Base-by-base conservation (phyloP, 2,113 vertebrate genomes). In the Benitochromis conjunctus region DNA sequence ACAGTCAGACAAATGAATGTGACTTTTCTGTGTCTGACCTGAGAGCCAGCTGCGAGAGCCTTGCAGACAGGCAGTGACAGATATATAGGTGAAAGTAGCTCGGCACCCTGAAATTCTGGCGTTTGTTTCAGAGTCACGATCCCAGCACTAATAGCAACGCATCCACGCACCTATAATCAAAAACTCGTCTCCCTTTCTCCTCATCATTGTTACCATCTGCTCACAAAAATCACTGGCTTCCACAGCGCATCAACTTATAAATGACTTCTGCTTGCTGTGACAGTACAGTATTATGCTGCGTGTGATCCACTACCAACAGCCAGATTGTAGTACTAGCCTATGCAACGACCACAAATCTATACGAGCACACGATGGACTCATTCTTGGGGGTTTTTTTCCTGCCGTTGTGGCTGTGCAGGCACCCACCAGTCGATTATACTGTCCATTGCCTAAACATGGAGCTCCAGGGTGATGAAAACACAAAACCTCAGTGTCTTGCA, bases 401-500 rank as follows among this genome's bases (percentile, higher is more conserved):
- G 38, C 38, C 8, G 1, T 10, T 69, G 79, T 57, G 48, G 80
- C 80, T 69, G 29, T 66, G 58, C 14, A 60, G 48, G 31, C 76
- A 53, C 18, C 60, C 38, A 64, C 56, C 53, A 80, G 89, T 76
- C 16, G n/a, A 81, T 78, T 36, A 18, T 21, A 46, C 64, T 56
- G 16, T 36, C 79, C 21, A 29, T 69, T 51, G 51, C 64, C 66
- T 46, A 76, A 84, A 80, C 24, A 46, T 9, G 60, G 58, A 62
- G 77, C 85, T 85, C 77, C 69, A 43, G 66, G 60, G 24, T 74
- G 85, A 81, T 57, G 87, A 83, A 86, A 88, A 84, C 77, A 91
- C 86, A 64, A 86, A 90, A 90, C 78, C 90, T 41, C 76, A 46
- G 46, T 56, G 86, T 87, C 82, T 92, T 85, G 81, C 55, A 54